These are phyloP conservation scores for Saccostrea glomerata DNA, from an alignment of 1,140 invertebrate species.

Conservation along the genomic window DNA sequence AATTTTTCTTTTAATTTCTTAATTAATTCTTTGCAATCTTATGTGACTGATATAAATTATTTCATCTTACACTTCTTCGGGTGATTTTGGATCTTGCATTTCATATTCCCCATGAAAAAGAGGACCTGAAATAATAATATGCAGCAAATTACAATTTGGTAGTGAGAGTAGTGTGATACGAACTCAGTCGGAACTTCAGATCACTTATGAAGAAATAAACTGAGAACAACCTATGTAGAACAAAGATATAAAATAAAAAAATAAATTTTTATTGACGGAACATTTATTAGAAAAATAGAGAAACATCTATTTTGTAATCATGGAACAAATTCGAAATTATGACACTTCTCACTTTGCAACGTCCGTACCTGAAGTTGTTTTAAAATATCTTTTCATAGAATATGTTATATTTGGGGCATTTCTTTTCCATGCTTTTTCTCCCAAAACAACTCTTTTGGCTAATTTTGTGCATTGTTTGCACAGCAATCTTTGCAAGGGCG, in stretches of 20 bases:
- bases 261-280: too few species aligned
- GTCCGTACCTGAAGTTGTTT: constrained; percentile 7
- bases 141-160: background rate
- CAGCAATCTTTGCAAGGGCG: constrained; percentile 57
- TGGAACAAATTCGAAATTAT: background rate
- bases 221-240: too few species aligned
- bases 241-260: too few species aligned
- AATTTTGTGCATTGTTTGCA: constrained; percentile 50
- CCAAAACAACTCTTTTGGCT: background rate
- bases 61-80: constrained; percentile 90
- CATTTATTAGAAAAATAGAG: too few species aligned
- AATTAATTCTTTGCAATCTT: background rate
- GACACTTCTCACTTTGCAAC: background rate
- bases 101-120: constrained; percentile 90
- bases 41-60: background rate
- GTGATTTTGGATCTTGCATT: constrained; percentile 94
- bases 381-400: constrained; percentile 26
- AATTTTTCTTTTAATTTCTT: background rate
- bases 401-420: background rate
- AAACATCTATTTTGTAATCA: too few species aligned
- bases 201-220: too few species aligned
- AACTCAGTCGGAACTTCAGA: too few species aligned
- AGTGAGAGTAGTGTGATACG: too few species aligned
- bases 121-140: constrained; percentile 60
- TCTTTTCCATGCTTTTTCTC: background rate